phyloP scores from a whole-genome alignment of 1,140 invertebrate genomes.

The Pseudomyrmex pallidus region DNA sequence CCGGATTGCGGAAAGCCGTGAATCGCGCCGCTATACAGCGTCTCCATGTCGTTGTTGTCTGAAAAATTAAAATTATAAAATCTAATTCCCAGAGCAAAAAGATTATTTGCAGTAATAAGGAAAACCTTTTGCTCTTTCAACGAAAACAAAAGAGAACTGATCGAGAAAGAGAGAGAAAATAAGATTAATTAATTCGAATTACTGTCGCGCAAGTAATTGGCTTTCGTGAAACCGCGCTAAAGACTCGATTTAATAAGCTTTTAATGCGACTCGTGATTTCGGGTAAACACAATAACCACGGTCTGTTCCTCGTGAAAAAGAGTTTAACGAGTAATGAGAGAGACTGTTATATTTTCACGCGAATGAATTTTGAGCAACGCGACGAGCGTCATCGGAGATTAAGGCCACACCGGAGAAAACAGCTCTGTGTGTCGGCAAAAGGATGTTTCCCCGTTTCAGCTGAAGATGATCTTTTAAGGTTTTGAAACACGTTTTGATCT shows the following conservation, averaged over 20 bases:
- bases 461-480: too few species aligned
- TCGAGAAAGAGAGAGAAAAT: neutral
- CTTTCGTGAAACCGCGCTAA: neutral
- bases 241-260: constrained; percentile 22
- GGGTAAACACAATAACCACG: neutral
- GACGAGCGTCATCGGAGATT: constrained; percentile 30
- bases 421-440: neutral
- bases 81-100: neutral
- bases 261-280: neutral
- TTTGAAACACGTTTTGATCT: too few species aligned
- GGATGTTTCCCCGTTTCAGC: too few species aligned
- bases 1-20: constrained; percentile 82
- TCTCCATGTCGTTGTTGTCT: constrained; percentile 81
- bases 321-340: constrained; percentile 17
- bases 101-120: neutral
- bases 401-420: neutral
- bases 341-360: constrained; percentile 1
- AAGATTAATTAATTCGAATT: constrained; percentile 24
- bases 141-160: neutral
- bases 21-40: constrained; percentile 82
- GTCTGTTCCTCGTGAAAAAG: neutral
- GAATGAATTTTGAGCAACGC: neutral
- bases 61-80: constrained; percentile 27
- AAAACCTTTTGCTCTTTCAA: neutral
- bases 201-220: constrained; percentile 65